Base-by-base conservation (phyloP, 2,113 vertebrate species). In the Arvicanthis niloticus region DNA sequence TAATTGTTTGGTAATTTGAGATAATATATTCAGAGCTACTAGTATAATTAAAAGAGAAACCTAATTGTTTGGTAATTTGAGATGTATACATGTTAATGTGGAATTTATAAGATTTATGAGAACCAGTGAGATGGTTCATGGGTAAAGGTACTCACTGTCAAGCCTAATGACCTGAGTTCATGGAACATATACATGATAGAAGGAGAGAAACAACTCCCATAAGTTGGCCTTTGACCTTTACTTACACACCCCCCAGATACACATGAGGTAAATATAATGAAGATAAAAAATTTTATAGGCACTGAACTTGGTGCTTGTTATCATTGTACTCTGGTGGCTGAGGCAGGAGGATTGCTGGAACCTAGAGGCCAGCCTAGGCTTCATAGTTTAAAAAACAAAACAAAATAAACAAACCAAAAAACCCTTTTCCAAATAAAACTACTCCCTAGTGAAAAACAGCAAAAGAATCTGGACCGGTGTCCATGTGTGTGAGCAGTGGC, bases 41-140 rank as follows among this genome's bases (percentile, higher is more conserved):
- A 68, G 19, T 9, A 80, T 88, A 91, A 65, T 95, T 91, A 53
- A 91, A 87, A 90, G 17, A 60, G 45, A 26, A 51, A n/a, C 78
- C 3, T 56, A 56, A 56, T 56, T 56, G 51, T 51, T 51, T 51
- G 51, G 51, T 51, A 75, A 1, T 80, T 97, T 42, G 21, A 87
- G 40, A 13, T 5, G 53, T 37, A 48, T 88, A 60, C 24, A 60
- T 68, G 22, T 72, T 88, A 56, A 53, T 56, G 6, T 72, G 53
- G 3, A 90, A 22, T 84, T 72, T 90, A 88, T 73, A 29, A 37
- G 48, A 31, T 34, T 34, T 86, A 12, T 48, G 42, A 62, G 82
- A n/a, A 7, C 24, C 4, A 42, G 26, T 65, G 82, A 85, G n/a
- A 22, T 77, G 26, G 22, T 56, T 84, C 22, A 13, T 58, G 51